A percentile compares a stretch with the other conserved stretches of the same genome.
These are phyloP conservation scores for Clivina fossor DNA, from an alignment of 2,888 invertebrate species.

Conservation along the genomic window DNA sequence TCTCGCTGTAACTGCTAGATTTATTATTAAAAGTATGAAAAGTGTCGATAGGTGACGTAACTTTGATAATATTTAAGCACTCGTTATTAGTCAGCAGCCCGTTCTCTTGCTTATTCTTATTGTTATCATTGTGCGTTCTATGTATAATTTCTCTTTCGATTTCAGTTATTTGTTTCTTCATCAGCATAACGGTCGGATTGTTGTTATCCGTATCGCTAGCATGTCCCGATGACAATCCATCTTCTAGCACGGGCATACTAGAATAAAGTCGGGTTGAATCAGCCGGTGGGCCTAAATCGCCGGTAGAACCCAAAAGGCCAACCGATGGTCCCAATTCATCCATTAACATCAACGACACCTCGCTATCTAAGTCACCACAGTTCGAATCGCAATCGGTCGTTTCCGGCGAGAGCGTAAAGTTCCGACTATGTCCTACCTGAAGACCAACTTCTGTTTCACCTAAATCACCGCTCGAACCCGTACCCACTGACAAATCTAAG, in stretches of 20 bases:
- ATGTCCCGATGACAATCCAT: conserved; percentile 91
- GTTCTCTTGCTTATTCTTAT: conserved; percentile 47
- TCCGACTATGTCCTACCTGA: conserved; percentile 72
- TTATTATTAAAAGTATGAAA: conserved; percentile 28
- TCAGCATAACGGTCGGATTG: conserved; percentile 69
- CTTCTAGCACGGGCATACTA: conserved; percentile 89
- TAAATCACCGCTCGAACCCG: conserved; percentile 65
- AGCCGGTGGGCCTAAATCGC: conserved; percentile 62
- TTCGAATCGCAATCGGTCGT: conserved; percentile 91
- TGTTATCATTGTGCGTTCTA: conserved; percentile 57
- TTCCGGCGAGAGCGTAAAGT: conserved; percentile 89
- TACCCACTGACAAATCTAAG: conserved; percentile 62
- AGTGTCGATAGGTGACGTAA: conserved; percentile 47
- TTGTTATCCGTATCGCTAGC: conserved; percentile 91
- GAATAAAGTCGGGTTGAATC: conserved; percentile 69
- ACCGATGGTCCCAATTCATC: conserved; percentile 59
- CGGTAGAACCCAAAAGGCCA: conserved; percentile 53
- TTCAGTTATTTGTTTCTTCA: conserved; percentile 72
- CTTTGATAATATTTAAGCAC: conserved; percentile 39
- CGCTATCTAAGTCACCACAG: conserved; percentile 82
- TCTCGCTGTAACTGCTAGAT: conserved; percentile 24
- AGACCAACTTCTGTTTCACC: conserved; percentile 66
- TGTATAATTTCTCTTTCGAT: conserved; percentile 70
- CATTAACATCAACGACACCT: conserved; percentile 76
- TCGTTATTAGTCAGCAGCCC: conserved; percentile 48